phyloP scores from a whole-genome alignment of 1,140 invertebrate genomes.

The Conus betulinus region DNA sequence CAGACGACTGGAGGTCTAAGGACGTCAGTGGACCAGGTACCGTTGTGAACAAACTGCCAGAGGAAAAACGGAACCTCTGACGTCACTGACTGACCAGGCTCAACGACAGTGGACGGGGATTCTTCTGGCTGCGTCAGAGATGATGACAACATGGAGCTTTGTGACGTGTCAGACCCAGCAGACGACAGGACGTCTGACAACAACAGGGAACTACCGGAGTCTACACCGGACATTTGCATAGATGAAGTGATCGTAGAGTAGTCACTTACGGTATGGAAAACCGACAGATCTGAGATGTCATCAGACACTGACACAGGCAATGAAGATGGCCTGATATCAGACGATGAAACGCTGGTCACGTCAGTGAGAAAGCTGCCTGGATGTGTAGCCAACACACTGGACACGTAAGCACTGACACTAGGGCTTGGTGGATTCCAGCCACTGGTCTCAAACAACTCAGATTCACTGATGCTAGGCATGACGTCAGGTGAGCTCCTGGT shows the following conservation, averaged over 20 bases:
- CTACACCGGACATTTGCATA: slow-evolving; percentile 9
- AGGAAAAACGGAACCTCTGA: background rate
- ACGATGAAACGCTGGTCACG: background rate
- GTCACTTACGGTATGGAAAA: no score
- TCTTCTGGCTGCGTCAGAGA: background rate
- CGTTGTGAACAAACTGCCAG: background rate
- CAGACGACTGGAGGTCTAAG: background rate
- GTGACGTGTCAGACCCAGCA: background rate
- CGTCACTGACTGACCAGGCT: background rate
- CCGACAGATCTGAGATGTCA: background rate
- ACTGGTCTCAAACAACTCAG: background rate
- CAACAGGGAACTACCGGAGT: background rate
- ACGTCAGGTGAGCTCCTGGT: background rate
- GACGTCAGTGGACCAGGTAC: background rate
- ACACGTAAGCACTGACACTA: no score
- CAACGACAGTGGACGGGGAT: background rate
- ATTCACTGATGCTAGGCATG: background rate
- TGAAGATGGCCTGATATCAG: background rate
- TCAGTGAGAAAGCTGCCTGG: background rate
- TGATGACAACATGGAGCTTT: background rate
- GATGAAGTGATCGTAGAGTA: background rate
- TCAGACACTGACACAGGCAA: background rate
- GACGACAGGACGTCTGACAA: background rate
- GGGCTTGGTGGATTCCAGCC: background rate
- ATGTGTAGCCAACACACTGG: background rate